Evolutionary conservation across 2,797 vertebrate species (phyloP).

Genomic region (Nothura maculosa): DNA sequence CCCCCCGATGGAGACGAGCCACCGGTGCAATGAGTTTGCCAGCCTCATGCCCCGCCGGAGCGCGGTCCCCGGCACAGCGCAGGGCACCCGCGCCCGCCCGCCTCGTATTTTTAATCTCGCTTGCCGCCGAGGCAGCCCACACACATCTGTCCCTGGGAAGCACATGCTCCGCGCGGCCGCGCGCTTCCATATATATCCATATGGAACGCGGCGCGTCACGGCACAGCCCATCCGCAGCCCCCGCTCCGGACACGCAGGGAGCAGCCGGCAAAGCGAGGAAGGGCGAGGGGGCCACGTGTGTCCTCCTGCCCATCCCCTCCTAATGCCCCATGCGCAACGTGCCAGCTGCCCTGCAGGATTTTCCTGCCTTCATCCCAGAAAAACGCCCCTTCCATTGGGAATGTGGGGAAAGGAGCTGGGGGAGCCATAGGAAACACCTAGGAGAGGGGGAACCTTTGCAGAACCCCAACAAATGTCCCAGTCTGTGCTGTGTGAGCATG

Average conservation of each 20-base stretch:
- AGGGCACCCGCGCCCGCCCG: not conserved
- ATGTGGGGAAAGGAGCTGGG: not conserved
- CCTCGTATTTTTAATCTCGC: slow-evolving; percentile 13
- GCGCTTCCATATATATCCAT: too few species aligned
- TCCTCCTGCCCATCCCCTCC: too few species aligned
- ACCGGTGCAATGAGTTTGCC: fast-evolving
- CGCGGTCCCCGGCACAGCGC: not conserved
- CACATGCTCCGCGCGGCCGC: not conserved
- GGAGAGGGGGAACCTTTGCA: not conserved
- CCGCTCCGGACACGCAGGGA: too few species aligned
- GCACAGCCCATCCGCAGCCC: too few species aligned
- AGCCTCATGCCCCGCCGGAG: fast-evolving
- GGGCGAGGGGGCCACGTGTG: too few species aligned
- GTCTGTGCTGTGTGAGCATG: not conserved
- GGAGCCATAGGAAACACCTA: not conserved
- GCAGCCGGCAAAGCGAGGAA: too few species aligned
- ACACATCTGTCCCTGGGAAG: slow-evolving; percentile 53
- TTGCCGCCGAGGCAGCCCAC: slow-evolving; percentile 55
- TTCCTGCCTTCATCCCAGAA: not conserved
- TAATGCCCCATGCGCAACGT: too few species aligned
- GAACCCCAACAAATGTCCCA: not conserved
- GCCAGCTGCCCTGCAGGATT: too few species aligned
- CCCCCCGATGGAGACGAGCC: not conserved
- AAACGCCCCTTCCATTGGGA: not conserved
- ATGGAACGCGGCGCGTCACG: too few species aligned